phyloP scores from a whole-genome alignment of 2,113 vertebrate genomes.

The Sphaerodactylus townsendi region DNA sequence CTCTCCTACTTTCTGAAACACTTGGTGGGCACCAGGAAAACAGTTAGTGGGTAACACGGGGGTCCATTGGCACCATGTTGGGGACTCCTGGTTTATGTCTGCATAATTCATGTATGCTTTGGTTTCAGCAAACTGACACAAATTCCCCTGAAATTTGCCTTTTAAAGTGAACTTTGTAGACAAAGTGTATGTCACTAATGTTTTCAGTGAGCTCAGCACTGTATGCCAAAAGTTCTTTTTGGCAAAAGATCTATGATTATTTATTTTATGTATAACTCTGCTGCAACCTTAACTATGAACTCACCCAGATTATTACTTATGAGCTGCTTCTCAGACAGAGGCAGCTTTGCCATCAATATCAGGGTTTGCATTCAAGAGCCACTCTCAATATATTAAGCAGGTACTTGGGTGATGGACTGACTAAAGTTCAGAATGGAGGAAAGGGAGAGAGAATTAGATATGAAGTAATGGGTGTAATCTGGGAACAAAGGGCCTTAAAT shows the following conservation, averaged over 20 bases:
- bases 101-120: too few relatives aligned
- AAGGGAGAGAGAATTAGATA: background rate
- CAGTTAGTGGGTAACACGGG: too few relatives aligned
- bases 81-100: too few relatives aligned
- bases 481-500: background rate
- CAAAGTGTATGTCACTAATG: background rate
- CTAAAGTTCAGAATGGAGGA: background rate
- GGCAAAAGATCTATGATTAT: background rate
- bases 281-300: slow-evolving; percentile 20
- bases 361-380: background rate
- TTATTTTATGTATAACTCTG: background rate
- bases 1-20: too few relatives aligned
- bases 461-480: slow-evolving; percentile 27
- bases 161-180: background rate
- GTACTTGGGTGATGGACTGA: background rate
- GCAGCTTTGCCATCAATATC: too few relatives aligned
- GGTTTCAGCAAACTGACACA: too few relatives aligned
- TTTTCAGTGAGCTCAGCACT: background rate
- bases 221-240: background rate
- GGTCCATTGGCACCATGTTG: too few relatives aligned
- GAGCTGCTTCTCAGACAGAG: too few relatives aligned
- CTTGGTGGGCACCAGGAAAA: too few relatives aligned
- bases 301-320: background rate
- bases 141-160: too few relatives aligned
- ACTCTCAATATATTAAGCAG: background rate